Evolutionary conservation across 2,113 vertebrate genomes (phyloP).

Genomic region (Calyptommatus sinebrachiatus): DNA sequence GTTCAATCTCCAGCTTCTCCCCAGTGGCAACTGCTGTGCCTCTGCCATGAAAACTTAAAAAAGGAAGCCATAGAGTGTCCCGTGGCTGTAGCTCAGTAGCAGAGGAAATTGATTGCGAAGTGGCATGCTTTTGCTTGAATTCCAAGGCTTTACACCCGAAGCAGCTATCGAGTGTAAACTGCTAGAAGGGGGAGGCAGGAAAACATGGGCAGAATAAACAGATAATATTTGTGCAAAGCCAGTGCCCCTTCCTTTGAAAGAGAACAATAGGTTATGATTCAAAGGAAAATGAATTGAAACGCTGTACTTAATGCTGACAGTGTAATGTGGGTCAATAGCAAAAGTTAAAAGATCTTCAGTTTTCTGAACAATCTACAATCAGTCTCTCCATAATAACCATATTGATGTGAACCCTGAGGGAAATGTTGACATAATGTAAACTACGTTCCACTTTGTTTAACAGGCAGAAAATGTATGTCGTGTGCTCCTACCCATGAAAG

Average conservation of each 20-base stretch:
- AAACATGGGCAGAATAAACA: background rate
- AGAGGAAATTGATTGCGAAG: too few relatives aligned
- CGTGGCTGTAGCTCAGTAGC: too few relatives aligned
- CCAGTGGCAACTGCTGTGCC: too few relatives aligned
- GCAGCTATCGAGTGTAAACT: background rate
- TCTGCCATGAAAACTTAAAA: too few relatives aligned
- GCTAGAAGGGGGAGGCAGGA: background rate
- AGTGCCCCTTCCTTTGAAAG: background rate
- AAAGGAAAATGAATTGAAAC: background rate
- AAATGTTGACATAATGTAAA: conserved; percentile 26
- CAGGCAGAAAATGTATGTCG: conserved; percentile 12
- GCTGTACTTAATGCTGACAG: background rate
- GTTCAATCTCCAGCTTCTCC: too few relatives aligned
- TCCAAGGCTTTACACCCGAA: background rate
- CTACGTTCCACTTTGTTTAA: conserved; percentile 29
- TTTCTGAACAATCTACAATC: conserved; percentile 16
- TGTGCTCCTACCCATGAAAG: conserved; percentile 14
- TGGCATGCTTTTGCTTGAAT: too few relatives aligned
- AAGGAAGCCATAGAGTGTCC: too few relatives aligned
- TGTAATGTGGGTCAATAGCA: conserved; percentile 5
- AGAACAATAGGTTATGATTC: background rate
- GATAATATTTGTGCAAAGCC: background rate
- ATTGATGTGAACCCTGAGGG: conserved; percentile 9
- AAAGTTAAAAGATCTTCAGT: background rate
- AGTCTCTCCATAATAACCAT: conserved; percentile 5